phyloP scores from a whole-genome alignment of 2,113 vertebrate genomes.

The Mormyrus iriodes region DNA sequence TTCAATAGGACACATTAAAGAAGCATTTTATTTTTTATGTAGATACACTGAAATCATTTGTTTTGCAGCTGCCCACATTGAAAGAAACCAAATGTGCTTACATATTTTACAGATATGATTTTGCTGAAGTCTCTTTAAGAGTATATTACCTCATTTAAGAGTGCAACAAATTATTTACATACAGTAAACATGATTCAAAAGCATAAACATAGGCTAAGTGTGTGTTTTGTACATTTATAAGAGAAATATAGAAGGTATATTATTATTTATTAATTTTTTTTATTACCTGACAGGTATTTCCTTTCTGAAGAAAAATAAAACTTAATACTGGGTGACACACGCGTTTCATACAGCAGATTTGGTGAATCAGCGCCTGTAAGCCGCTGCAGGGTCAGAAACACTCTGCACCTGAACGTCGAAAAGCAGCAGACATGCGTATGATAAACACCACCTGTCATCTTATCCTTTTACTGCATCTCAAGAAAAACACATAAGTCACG shows the following conservation, averaged over 20 bases:
- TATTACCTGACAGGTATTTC: background rate
- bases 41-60: background rate
- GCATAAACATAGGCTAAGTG: background rate
- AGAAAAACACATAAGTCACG: background rate
- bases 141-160: background rate
- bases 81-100: background rate
- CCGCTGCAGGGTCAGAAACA: background rate
- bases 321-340: background rate
- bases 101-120: background rate
- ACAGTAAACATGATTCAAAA: background rate
- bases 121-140: background rate
- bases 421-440: background rate
- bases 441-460: background rate
- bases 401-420: background rate
- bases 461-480: background rate
- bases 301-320: background rate
- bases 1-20: background rate
- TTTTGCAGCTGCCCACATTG: background rate
- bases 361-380: background rate
- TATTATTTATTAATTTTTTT: background rate
- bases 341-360: background rate
- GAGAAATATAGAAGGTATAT: background rate
- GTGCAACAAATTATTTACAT: background rate
- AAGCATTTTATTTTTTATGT: slow-evolving; percentile 5
- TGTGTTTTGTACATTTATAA: background rate